Evolutionary conservation across 2,797 vertebrate species (phyloP), one percentile per base, ranked within the genome.

Genomic region (Silurus aristotelis): DNA sequence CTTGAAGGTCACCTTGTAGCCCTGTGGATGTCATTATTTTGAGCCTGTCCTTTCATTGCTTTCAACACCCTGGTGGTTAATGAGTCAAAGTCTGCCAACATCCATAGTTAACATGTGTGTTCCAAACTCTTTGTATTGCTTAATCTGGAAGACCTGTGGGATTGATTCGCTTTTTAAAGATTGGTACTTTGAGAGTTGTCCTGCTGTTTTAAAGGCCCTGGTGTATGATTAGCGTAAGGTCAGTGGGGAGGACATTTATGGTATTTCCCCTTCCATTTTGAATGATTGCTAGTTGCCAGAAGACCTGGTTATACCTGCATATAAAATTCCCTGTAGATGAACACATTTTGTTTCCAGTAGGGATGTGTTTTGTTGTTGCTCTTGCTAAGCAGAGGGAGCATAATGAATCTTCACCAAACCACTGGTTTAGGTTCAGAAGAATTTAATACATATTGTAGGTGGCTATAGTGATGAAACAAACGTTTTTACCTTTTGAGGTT

Each of bases 381-480:
- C 13, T 52, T 80, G 38, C 61, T 48, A 80, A 38, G 22, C 78
- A 64, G 43, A 46, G 13, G 6, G 38, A 66, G 8, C 20, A 80
- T 64, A 80, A 80, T 25, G 60, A 60, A 46, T 46, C 77, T 79
- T 63, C 58, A 79, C 1, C 77, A 79, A 22, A 55, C 56, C 56
- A 78, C 27, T 43, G 76, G 38, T 61, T 78, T 14, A 58, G 15
- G 25, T 76, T 76, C 52, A 22, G 61, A 78, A 78, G 27, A 60
- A 38, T 5, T 61, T 19, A 20, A 78, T 20, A 20, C 15, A 80
- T 38, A 25, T 43, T 64, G 60, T 63, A 64, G 38, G 38, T 80
- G 58, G 60, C 31, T 80, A 64, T 80, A 38, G 64, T 80, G 43
- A 64, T 64, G 10, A 66, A 80, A 46, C 13, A 63, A 63, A 79